Base-by-base conservation (phyloP, 1,140 invertebrate species). In the Paralvinella palmiformis region DNA sequence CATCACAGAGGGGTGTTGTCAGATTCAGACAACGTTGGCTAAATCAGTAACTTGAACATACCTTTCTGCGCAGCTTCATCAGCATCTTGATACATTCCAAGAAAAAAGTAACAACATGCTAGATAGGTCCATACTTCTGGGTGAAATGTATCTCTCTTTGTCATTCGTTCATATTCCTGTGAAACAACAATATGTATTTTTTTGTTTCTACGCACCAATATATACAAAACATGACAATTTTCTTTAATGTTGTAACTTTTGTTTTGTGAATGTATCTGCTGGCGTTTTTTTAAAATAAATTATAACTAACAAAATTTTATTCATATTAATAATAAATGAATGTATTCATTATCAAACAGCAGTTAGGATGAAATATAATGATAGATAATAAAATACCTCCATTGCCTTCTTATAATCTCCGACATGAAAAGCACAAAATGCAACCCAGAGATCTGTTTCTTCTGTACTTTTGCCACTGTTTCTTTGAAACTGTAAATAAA, bases 31-130 rank as follows among this genome's bases (percentile, higher is more conserved):
- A n/a, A n/a, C n/a, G n/a, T n/a, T n/a, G n/a, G n/a, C n/a, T n/a
- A n/a, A n/a, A n/a, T n/a, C n/a, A n/a, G n/a, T n/a, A n/a, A n/a
- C n/a, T n/a, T n/a, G 29, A 33, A 57, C 13, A 61, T 63, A 79
- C 81, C 81, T 76, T 81, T 83, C 32, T 73, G 61, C 32, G 72
- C 75, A 59, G 83, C 81, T 61, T 82, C 78, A 65, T 86, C 81
- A 17, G 86, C 82, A 72, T 89, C 85, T 56, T 85, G 83, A 71
- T 91, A 90, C 85, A 89, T 87, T 75, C 94, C 95, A 64, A 98
- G 83, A 75, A 93, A 96, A 77, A 98, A 98, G 79, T 92, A 92
- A 78, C 93, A 96, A 63, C 95, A 96, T 6, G 91, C 93, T 4
- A 96, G 81, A 82, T 94, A 94, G 3, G 90, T 84, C 44, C 83